A percentile compares a stretch with the other conserved stretches of the same genome.
Evolutionary conservation across 2,113 vertebrate species (phyloP).

Genomic region (Actenoides hombroni): DNA sequence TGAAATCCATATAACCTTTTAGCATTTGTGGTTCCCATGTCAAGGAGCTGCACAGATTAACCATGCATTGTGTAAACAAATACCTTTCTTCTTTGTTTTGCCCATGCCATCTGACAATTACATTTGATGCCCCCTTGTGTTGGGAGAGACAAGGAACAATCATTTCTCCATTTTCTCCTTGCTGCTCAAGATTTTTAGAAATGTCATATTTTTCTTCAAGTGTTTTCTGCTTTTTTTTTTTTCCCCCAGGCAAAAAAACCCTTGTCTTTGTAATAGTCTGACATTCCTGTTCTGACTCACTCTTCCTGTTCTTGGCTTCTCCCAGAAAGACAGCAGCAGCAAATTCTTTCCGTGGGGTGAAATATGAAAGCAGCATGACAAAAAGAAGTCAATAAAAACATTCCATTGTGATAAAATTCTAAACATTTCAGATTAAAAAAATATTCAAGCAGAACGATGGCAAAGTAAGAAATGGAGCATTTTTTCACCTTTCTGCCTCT

Average conservation of each 20-base stretch:
- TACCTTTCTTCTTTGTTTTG: background rate
- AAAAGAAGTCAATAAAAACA: background rate
- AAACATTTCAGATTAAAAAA: background rate
- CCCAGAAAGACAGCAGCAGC: background rate
- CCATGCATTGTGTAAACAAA: background rate
- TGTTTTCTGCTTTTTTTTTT: background rate
- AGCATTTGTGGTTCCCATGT: background rate
- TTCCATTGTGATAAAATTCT: background rate
- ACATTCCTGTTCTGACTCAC: conserved; percentile 10
- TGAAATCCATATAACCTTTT: background rate
- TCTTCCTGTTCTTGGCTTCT: background rate
- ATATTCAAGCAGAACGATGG: background rate
- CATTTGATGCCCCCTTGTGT: conserved; percentile 38
- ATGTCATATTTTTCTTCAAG: background rate
- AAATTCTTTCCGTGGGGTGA: background rate
- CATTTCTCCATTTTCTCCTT: conserved; percentile 6
- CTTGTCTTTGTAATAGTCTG: conserved; percentile 18
- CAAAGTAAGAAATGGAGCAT: background rate
- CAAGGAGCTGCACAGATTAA: background rate
- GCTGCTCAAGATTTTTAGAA: conserved; percentile 26
- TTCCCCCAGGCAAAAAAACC: background rate
- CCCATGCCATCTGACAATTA: background rate
- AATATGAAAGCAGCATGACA: background rate
- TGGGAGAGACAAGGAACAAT: conserved; percentile 8
- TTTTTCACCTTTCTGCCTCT: background rate